Base-by-base conservation (phyloP, 2,113 vertebrate species). In the Alouatta palliata region DNA sequence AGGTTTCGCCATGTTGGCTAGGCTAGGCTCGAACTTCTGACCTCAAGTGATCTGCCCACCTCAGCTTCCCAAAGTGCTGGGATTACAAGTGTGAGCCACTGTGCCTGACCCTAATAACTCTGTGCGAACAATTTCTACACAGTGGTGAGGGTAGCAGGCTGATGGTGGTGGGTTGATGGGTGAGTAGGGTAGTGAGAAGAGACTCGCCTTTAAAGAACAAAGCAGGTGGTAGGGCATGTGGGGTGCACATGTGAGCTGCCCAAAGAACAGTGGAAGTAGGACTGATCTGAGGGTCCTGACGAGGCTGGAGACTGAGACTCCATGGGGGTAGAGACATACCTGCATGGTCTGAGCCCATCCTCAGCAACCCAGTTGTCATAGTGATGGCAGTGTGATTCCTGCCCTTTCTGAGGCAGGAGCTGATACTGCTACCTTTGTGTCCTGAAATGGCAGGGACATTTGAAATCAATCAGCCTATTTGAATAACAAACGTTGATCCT, bases 221-320 rank as follows among this genome's bases (percentile, higher is more conserved):
- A 17, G 43, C 19, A n/a, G n/a, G 27, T 40, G 47, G 19, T 2
- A 11, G 23, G n/a, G 4, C 0, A 0, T 11, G 10, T 5, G 5
- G 21, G 49, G 32, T 27, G 25, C 25, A 2, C 3, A 0, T 7
- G 54, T 30, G 70, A 56, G 83, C 73, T 70, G 27, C 66, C 35
- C 52, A 30, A 6, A 58, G 66, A 20, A 79, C 10, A 23, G 8
- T 3, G 58, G 95, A 20, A 27, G 64, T 35, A 40, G 17, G 32
- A 16, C 75, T 9, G 21, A 58, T 0, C 61, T 1, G 52, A 35
- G 32, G 56, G n/a, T 49, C 11, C 79, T 40, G 32, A 5, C 1
- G 27, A 58, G 47, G 23, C 30, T 37, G 11, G 21, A n/a, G 81
- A 25, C 49, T 3, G 37, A 12, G 30, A 21, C 52, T 21, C 30